phyloP scores from a whole-genome alignment of 2,797 vertebrate species.

The Anguilla anguilla region DNA sequence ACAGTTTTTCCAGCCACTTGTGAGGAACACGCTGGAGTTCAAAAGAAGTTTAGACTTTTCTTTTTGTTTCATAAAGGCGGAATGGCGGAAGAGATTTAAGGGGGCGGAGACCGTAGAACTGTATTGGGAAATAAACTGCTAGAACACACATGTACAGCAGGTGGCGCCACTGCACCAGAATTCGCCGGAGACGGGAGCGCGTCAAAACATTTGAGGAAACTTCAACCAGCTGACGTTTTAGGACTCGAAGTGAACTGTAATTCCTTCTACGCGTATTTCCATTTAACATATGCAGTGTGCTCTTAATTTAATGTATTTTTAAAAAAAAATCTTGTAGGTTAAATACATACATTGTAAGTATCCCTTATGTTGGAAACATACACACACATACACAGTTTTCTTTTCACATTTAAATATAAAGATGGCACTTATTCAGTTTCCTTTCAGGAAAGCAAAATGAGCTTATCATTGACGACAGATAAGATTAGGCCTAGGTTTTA shows the following conservation, averaged over 20 bases:
- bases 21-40: too few relatives aligned
- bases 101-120: too few relatives aligned
- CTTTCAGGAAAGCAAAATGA: not conserved
- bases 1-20: too few relatives aligned
- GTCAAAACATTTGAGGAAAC: not conserved
- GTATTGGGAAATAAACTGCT: not conserved
- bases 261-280: not conserved
- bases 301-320: not conserved
- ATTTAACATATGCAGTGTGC: not conserved
- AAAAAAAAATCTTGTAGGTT: too few relatives aligned
- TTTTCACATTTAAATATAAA: not conserved
- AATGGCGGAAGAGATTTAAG: too few relatives aligned
- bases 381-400: not conserved
- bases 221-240: not conserved
- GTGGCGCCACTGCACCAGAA: not conserved
- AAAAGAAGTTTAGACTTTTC: too few relatives aligned
- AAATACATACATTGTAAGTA: too few relatives aligned
- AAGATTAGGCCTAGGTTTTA: not conserved
- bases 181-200: not conserved
- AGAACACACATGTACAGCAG: not conserved
- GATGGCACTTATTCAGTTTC: too few relatives aligned
- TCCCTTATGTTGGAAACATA: too few relatives aligned
- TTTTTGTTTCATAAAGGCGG: too few relatives aligned
- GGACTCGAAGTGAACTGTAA: not conserved
- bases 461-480: not conserved